Evolutionary conservation across 2,888 invertebrate genomes (phyloP).

Genomic region (Chesias legatella): DNA sequence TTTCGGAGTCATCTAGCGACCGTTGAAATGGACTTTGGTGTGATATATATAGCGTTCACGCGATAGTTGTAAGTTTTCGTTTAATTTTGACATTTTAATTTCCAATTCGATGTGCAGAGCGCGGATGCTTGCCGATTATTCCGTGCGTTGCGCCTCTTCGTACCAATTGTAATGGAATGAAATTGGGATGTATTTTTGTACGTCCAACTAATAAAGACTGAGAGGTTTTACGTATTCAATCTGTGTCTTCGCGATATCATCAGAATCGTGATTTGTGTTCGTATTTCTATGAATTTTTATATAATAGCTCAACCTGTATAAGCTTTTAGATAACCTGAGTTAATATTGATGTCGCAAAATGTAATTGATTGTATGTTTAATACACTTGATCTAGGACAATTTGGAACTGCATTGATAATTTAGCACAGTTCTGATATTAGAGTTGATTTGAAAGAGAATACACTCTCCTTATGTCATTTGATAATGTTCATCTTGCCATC

Average conservation of each 20-base stretch:
- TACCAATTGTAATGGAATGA: slow-evolving; percentile 38
- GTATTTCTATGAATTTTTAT: not conserved
- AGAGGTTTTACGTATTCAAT: slow-evolving; percentile 23
- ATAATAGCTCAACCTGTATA: no score
- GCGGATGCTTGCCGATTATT: not conserved
- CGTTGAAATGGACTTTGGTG: slow-evolving; percentile 43
- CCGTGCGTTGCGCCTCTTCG: slow-evolving; percentile 33
- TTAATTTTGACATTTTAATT: slow-evolving; percentile 9
- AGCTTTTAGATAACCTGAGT: no score
- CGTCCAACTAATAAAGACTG: slow-evolving; percentile 35
- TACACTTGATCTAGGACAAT: no score
- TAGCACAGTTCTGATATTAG: no score
- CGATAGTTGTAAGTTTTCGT: slow-evolving; percentile 13
- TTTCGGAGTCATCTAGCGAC: slow-evolving; percentile 41
- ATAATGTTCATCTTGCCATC: no score
- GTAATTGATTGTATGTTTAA: no score
- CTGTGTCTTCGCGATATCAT: slow-evolving; percentile 18
- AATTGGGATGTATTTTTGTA: slow-evolving; percentile 20
- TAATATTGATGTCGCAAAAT: no score
- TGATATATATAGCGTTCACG: slow-evolving; percentile 32
- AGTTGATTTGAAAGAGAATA: no score
- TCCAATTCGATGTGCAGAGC: slow-evolving; percentile 1
- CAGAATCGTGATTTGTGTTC: slow-evolving; percentile 13
- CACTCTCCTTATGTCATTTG: no score
- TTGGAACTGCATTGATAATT: no score